These are phyloP conservation scores for Dichetophora obliterata DNA, from an alignment of 2,888 invertebrate genomes.

Conservation along the genomic window DNA sequence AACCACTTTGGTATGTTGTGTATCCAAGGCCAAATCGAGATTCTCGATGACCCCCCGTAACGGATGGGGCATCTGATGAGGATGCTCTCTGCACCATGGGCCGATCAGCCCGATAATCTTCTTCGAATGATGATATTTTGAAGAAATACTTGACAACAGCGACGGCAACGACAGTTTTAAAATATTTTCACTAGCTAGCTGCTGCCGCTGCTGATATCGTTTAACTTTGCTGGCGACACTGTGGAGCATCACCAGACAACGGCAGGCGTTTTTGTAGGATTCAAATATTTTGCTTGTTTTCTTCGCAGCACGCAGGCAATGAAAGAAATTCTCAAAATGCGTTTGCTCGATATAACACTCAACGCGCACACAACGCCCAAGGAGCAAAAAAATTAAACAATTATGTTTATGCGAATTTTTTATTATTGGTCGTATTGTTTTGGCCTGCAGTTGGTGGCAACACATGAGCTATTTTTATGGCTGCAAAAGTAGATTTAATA, in stretches of 20 bases:
- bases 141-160: constrained; percentile 55
- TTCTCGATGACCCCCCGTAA: constrained; percentile 69
- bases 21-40: constrained; percentile 71
- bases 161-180: constrained; percentile 42
- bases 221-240: neutral
- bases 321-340: neutral
- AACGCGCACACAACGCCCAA: neutral
- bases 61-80: constrained; percentile 69
- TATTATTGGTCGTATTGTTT: neutral
- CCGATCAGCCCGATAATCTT: constrained; percentile 70
- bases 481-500: neutral
- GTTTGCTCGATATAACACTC: neutral
- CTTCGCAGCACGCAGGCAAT: constrained; percentile 11
- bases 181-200: neutral
- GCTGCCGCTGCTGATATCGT: neutral
- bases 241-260: constrained; percentile 9
- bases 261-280: neutral
- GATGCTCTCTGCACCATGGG: constrained; percentile 71
- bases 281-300: neutral
- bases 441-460: constrained; percentile 10
- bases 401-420: neutral
- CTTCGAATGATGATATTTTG: constrained; percentile 71
- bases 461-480: constrained; percentile 19
- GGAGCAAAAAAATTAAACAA: too few species aligned
- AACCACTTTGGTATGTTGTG: constrained; percentile 69